Conservation (phyloP, 2,888 invertebrate genomes). For the Rhamnusium bicolor region DNA sequence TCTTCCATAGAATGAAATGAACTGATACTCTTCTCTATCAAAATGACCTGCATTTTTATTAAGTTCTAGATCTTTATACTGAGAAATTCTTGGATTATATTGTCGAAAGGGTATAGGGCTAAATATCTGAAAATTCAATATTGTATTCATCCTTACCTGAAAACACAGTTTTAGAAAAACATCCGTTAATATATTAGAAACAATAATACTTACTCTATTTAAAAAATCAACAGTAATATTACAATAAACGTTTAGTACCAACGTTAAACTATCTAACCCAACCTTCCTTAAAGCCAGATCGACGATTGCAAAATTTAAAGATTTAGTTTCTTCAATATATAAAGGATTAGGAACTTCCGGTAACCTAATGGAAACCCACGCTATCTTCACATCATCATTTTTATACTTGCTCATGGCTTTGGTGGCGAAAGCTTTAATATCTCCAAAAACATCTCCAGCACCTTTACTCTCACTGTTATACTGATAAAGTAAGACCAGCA, state of each 20-base stretch:
- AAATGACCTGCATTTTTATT: constrained; percentile 86
- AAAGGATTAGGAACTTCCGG: constrained; percentile 65
- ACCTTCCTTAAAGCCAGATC: constrained; percentile 82
- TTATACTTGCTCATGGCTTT: constrained; percentile 78
- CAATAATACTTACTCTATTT: constrained; percentile 78
- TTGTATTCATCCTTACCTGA: constrained; percentile 97
- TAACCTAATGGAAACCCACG: constrained; percentile 80
- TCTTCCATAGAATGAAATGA: constrained; percentile 85
- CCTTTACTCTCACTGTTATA: constrained; percentile 78
- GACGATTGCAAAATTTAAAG: constrained; percentile 75
- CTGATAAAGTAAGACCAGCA: constrained; percentile 82
- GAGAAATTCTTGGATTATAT: constrained; percentile 81
- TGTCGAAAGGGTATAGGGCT: constrained; percentile 93
- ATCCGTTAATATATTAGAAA: neutral
- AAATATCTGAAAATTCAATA: constrained; percentile 90
- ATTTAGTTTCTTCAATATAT: constrained; percentile 63
- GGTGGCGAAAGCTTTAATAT: constrained; percentile 78
- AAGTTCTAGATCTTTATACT: constrained; percentile 74
- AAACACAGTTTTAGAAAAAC: no score
- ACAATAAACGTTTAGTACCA: constrained; percentile 79
- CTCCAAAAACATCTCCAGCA: constrained; percentile 64
- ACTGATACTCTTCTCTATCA: constrained; percentile 81
- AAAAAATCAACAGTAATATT: constrained; percentile 88
- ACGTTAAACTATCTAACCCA: constrained; percentile 81
- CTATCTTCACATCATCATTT: constrained; percentile 79